These are phyloP conservation scores for Calliopum simillimum DNA, from an alignment of 2,888 invertebrate genomes.

Conservation along the genomic window DNA sequence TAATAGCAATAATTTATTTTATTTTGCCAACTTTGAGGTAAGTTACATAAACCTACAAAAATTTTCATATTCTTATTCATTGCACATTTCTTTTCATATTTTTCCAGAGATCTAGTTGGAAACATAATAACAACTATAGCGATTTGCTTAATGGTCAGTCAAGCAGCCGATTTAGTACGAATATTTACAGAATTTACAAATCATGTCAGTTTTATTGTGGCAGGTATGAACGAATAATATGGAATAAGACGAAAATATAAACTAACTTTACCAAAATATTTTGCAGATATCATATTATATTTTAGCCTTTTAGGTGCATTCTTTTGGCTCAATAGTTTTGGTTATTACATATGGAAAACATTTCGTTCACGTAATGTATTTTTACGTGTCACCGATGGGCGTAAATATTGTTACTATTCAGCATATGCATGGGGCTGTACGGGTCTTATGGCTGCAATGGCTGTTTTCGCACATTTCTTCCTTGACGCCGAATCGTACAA, in stretches of 20 bases:
- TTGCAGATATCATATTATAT: constrained; percentile 81
- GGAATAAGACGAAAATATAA: background rate
- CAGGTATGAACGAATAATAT: constrained; percentile 70
- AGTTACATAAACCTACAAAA: constrained; percentile 32
- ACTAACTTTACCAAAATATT: constrained; percentile 33
- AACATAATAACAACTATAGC: constrained; percentile 87
- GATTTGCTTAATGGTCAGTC: constrained; percentile 80
- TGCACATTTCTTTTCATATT: constrained; percentile 4
- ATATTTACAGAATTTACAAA: constrained; percentile 84
- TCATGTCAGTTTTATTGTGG: constrained; percentile 83
- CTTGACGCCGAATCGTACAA: constrained; percentile 72
- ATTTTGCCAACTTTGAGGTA: constrained; percentile 81
- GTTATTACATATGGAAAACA: constrained; percentile 90
- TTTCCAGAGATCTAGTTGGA: constrained; percentile 77
- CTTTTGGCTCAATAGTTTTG: constrained; percentile 88
- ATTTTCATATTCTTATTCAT: background rate
- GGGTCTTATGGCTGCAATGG: constrained; percentile 76
- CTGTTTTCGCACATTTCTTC: constrained; percentile 84
- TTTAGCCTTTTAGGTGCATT: constrained; percentile 83
- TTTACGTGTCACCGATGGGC: constrained; percentile 84
- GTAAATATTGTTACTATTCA: constrained; percentile 89
- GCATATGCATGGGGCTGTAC: constrained; percentile 84
- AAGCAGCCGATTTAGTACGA: constrained; percentile 81
- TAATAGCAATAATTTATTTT: constrained; percentile 84
- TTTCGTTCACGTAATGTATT: constrained; percentile 89